phyloP scores from a whole-genome alignment of 2,113 vertebrate species.

The Pipra filicauda region DNA sequence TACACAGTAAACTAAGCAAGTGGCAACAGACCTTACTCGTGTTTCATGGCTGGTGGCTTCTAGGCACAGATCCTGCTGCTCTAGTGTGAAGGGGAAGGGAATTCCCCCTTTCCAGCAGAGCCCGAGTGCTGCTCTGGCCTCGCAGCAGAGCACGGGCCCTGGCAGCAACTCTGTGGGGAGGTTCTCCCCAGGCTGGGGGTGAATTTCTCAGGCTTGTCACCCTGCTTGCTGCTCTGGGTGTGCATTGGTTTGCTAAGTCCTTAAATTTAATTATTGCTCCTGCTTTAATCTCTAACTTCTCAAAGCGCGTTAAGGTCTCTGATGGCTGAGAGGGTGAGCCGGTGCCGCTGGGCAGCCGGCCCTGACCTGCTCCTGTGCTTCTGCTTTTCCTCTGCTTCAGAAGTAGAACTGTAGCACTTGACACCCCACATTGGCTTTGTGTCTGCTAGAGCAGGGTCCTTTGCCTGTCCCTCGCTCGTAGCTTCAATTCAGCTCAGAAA shows the following conservation, averaged over 20 bases:
- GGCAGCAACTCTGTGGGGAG: not conserved
- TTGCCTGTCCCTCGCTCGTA: not conserved
- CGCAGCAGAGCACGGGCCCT: rapidly evolving
- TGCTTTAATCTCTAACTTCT: not conserved
- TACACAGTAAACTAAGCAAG: no score
- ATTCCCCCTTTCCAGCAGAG: rapidly evolving
- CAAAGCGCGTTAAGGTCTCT: not conserved
- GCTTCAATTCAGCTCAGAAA: not conserved
- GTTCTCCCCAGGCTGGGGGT: not conserved
- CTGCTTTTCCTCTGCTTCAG: not conserved
- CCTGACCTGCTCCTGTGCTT: not conserved
- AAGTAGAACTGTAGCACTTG: not conserved
- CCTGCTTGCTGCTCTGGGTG: not conserved
- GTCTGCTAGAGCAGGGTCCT: not conserved
- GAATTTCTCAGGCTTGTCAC: not conserved
- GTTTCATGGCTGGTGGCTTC: not conserved
- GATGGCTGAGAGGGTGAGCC: not conserved
- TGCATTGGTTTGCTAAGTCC: not conserved
- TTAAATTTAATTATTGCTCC: not conserved
- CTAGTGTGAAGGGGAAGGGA: not conserved
- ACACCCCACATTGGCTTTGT: not conserved
- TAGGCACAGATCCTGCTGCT: not conserved
- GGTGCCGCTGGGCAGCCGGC: not conserved
- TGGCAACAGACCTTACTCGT: rapidly evolving
- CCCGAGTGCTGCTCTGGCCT: not conserved